Evolutionary conservation across 2,113 vertebrate genomes (phyloP).

Genomic region (Bos javanicus): DNA sequence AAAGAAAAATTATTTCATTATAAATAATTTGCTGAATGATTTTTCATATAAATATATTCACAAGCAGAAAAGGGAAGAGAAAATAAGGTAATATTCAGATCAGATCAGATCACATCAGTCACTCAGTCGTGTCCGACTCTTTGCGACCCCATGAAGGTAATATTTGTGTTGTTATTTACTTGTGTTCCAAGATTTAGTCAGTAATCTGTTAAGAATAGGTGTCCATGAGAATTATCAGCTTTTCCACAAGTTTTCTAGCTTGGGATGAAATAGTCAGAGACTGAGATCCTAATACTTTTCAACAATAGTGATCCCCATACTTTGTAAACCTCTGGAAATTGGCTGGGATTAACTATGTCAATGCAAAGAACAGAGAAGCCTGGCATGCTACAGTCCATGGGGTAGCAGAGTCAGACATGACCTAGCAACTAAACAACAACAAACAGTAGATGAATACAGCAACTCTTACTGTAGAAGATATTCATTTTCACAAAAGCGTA

Average conservation of each 20-base stretch:
- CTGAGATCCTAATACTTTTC: rapidly evolving
- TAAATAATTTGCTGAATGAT: neutral
- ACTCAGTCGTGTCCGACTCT: no score
- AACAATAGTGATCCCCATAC: rapidly evolving
- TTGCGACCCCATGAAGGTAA: no score
- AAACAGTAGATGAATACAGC: neutral
- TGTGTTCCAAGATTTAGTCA: neutral
- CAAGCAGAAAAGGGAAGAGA: neutral
- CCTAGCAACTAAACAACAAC: neutral
- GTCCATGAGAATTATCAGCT: neutral
- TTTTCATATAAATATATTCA: neutral
- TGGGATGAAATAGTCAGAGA: neutral
- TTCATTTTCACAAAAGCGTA: neutral
- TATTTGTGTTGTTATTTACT: neutral
- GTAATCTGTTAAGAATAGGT: neutral
- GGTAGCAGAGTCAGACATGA: neutral
- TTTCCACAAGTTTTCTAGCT: neutral
- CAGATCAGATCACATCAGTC: no score
- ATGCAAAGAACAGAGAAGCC: neutral
- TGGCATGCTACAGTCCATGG: neutral
- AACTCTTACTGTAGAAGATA: neutral
- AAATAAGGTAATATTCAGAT: neutral
- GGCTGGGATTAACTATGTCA: neutral
- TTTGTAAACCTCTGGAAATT: neutral
- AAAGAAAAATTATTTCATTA: neutral